Conservation (phyloP, 2,888 invertebrate genomes). For the Melanostoma mellinum region DNA sequence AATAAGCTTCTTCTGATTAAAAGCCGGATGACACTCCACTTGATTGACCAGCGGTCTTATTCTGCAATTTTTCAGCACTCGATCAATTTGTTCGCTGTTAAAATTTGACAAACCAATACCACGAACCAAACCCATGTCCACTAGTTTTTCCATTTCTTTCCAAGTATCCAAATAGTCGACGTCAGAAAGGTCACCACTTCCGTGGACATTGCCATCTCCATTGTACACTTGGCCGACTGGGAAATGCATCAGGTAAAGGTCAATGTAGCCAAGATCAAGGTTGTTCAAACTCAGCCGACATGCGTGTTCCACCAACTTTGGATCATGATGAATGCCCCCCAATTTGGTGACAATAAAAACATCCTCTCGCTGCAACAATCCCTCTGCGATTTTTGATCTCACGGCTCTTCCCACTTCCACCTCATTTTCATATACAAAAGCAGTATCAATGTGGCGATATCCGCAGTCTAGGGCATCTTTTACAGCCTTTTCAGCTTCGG, state of each 20-base stretch:
- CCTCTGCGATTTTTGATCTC: slow-evolving; percentile 81
- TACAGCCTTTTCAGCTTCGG: slow-evolving; percentile 77
- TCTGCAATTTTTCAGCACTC: slow-evolving; percentile 78
- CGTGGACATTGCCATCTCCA: slow-evolving; percentile 82
- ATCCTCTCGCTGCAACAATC: slow-evolving; percentile 80
- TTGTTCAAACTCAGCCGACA: slow-evolving; percentile 85
- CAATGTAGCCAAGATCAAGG: slow-evolving; percentile 88
- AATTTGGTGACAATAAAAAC: slow-evolving; percentile 80
- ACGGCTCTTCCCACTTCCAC: slow-evolving; percentile 81
- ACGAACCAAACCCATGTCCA: slow-evolving; percentile 78
- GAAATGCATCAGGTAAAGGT: slow-evolving; percentile 92
- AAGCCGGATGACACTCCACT: slow-evolving; percentile 81
- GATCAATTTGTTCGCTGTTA: slow-evolving; percentile 79
- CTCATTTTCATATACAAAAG: slow-evolving; percentile 82
- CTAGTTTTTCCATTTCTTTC: slow-evolving; percentile 80
- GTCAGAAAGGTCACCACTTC: slow-evolving; percentile 77
- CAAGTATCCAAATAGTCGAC: slow-evolving; percentile 80
- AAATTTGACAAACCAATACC: slow-evolving; percentile 80
- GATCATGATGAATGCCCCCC: slow-evolving; percentile 84
- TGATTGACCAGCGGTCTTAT: slow-evolving; percentile 81
- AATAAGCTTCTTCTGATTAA: slow-evolving; percentile 84
- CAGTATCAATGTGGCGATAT: slow-evolving; percentile 84
- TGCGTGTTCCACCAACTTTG: slow-evolving; percentile 86
- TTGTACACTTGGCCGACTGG: slow-evolving; percentile 86
- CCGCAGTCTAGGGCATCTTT: slow-evolving; percentile 83